These are phyloP conservation scores for Anableps anableps DNA, from an alignment of 2,797 vertebrate genomes.

Conservation along the genomic window DNA sequence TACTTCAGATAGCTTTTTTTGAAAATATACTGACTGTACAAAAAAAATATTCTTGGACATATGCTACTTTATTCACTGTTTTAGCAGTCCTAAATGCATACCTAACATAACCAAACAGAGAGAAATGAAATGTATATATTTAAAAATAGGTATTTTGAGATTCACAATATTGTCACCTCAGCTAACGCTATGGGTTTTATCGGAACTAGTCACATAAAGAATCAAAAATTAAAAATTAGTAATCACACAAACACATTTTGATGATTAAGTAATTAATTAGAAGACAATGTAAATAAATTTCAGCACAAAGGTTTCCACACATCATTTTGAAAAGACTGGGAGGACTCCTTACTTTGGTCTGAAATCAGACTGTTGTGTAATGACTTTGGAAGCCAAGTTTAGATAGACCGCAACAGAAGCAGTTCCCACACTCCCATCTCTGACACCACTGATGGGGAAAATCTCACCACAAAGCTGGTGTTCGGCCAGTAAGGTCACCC, in stretches of 20 bases:
- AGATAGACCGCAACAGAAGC: neutral
- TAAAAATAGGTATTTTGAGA: neutral
- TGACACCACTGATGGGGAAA: neutral
- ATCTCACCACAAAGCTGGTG: neutral
- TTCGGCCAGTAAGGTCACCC: neutral
- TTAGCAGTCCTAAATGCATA: no score
- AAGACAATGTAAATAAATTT: neutral
- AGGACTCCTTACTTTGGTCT: neutral
- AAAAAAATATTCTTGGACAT: constrained; percentile 20
- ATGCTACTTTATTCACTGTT: constrained; percentile 1
- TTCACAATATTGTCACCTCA: neutral
- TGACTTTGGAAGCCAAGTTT: neutral
- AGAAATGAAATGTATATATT: neutral
- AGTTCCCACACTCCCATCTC: neutral
- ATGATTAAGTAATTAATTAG: neutral
- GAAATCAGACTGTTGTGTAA: neutral
- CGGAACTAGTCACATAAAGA: neutral
- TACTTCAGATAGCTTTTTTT: constrained; percentile 14
- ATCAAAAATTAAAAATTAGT: neutral
- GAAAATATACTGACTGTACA: constrained; percentile 19
- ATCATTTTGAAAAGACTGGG: neutral
- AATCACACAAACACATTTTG: neutral
- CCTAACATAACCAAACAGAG: no score
- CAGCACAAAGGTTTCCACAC: neutral
- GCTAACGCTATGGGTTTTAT: neutral